Evolutionary conservation across 2,797 vertebrate species (phyloP), one percentile per base, ranked within the genome.

Genomic region (Dendrocincla tyrannina): DNA sequence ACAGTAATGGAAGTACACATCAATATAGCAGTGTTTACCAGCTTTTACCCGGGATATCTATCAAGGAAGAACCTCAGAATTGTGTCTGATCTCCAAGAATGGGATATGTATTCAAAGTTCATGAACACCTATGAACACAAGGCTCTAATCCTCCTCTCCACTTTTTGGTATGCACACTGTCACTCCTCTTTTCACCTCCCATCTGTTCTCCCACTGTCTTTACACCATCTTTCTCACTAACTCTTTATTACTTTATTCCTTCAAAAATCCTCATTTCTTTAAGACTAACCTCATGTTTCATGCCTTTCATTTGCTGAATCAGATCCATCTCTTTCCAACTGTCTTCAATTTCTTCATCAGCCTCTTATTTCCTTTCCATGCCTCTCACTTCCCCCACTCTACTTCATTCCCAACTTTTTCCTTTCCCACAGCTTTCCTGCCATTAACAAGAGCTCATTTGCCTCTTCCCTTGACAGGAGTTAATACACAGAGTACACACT

Each of bases 311-410:
- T 42, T 66, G 41, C 50, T 62, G 49, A 72, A 76, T 41, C 55
- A 56, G 37, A 74, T 18, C 47, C 52, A 72, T 39, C 11, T 37
- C 66, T 49, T 68, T 37, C 47, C 63, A 84, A 33, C 22, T 39
- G 27, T 24, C 66, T 67, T 76, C 28, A 39, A 50, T 41, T 32
- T 30, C 70, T 50, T 35, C 68, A 66, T n/a, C 24, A 32, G 23
- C 18, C 39, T 49, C 55, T 35, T 25, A 35, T 27, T 89, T 90
- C 77, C 50, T 73, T 37, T 53, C 27, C 0, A 0, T 2, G 6
- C 42, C 47, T 73, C 19, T 83, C 2, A 0, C 37, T 72, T 50
- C 23, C 22, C 49, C 50, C 41, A 11, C 30, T 66, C 22, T n/a
- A 68, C 62, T 56, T 50, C 5, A 56, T 52, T 76, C 41, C 72